Conservation (phyloP, 1,140 invertebrate genomes). For the Notospermus geniculatus region DNA sequence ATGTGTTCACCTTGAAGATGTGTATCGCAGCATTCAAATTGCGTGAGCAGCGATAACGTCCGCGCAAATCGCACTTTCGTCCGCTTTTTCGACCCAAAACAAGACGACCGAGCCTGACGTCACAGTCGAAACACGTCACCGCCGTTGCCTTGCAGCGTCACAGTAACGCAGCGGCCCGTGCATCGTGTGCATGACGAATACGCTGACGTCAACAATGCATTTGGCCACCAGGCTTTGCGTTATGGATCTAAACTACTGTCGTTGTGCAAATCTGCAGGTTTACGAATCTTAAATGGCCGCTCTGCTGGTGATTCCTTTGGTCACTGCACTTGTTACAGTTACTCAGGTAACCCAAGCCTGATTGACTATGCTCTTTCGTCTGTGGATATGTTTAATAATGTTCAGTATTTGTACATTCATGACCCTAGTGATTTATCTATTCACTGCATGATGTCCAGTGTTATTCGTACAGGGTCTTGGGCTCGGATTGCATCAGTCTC, state of each 20-base stretch:
- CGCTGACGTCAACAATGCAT: too few relatives aligned
- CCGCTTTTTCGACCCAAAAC: too few relatives aligned
- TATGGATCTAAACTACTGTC: slow-evolving; percentile 1
- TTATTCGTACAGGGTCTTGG: not conserved
- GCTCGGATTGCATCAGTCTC: not conserved
- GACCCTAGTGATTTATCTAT: not conserved
- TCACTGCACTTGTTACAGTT: slow-evolving; percentile 3
- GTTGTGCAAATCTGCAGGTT: slow-evolving; percentile 1
- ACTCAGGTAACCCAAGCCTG: not conserved
- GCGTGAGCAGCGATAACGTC: too few relatives aligned
- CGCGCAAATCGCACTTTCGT: too few relatives aligned
- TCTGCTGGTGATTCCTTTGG: slow-evolving; percentile 2
- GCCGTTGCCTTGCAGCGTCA: too few relatives aligned
- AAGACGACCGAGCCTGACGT: too few relatives aligned
- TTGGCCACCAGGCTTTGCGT: too few relatives aligned
- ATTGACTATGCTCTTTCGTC: slow-evolving; percentile 6
- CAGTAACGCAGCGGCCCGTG: too few relatives aligned
- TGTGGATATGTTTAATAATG: not conserved
- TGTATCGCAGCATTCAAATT: too few relatives aligned
- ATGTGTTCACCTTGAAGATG: too few relatives aligned
- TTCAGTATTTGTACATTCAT: not conserved
- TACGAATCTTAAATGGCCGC: slow-evolving; percentile 8
- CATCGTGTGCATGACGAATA: too few relatives aligned
- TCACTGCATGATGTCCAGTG: slow-evolving; percentile 2
- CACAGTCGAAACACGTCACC: too few relatives aligned